Conservation (phyloP, 2,888 invertebrate species). For the Anarsia innoxiella region DNA sequence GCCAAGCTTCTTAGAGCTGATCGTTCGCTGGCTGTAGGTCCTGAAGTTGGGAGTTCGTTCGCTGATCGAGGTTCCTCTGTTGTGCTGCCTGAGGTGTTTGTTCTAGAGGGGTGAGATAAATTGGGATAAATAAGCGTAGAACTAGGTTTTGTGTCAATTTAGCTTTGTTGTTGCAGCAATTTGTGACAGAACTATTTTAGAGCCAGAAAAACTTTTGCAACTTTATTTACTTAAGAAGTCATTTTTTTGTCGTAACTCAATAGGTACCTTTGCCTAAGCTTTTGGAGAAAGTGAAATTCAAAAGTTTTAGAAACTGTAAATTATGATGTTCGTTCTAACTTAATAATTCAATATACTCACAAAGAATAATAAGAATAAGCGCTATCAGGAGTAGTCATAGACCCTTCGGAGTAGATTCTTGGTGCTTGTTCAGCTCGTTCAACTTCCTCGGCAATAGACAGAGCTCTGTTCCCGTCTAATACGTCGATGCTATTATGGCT, state of each 20-base stretch:
- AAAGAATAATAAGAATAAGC: conserved; percentile 64
- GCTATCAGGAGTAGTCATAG: conserved; percentile 59
- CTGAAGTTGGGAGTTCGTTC: conserved; percentile 78
- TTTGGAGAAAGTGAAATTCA: too few species aligned
- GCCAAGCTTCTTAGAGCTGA: conserved; percentile 81
- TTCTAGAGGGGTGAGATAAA: too few species aligned
- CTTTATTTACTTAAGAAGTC: too few species aligned
- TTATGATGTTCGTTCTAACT: too few species aligned
- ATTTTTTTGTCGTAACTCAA: too few species aligned
- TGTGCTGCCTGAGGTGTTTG: conserved; percentile 44
- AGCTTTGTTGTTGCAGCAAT: too few species aligned
- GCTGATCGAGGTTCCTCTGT: conserved; percentile 69
- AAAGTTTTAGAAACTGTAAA: too few species aligned
- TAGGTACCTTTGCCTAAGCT: too few species aligned
- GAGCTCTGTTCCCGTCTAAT: conserved; percentile 81
- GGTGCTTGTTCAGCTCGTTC: conserved; percentile 82
- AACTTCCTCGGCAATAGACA: conserved; percentile 86
- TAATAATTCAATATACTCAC: conserved; percentile 35
- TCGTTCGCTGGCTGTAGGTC: conserved; percentile 77
- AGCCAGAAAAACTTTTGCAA: too few species aligned
- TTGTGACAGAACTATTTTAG: too few species aligned
- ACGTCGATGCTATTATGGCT: conserved; percentile 75
- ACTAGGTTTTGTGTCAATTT: too few species aligned
- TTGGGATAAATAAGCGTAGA: too few species aligned
- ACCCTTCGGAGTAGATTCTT: conserved; percentile 68